Percentiles rank a stretch among this genome's conserved stretches.
phyloP scores from a whole-genome alignment of 2,113 vertebrate genomes.

The Rhipidura dahli region DNA sequence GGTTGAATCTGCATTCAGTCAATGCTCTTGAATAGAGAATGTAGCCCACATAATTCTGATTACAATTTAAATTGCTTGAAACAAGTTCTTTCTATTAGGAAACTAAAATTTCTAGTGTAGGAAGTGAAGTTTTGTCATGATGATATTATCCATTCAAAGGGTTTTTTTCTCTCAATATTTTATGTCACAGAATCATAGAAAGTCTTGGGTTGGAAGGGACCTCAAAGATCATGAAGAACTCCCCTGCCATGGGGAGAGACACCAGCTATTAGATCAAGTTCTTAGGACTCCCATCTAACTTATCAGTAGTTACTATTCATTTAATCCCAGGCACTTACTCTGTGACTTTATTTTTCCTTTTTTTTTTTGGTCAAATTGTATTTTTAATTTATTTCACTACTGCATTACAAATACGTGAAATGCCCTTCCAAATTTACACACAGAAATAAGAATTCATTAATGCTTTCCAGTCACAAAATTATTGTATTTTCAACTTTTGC shows the following conservation, averaged over 20 bases:
- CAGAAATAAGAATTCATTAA: not conserved
- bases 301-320: not conserved
- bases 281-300: not conserved
- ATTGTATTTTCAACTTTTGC: not conserved
- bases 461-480: not conserved
- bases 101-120: not conserved
- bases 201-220: not conserved
- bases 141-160: not conserved
- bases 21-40: not conserved
- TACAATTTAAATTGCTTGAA: not conserved
- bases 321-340: not conserved
- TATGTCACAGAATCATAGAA: not conserved
- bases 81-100: not conserved
- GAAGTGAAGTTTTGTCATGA: not conserved
- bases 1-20: not conserved
- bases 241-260: not conserved
- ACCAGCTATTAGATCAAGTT: not conserved
- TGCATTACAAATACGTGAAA: not conserved
- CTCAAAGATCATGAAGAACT: not conserved
- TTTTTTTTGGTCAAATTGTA: not conserved
- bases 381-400: not conserved
- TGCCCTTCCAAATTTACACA: not conserved
- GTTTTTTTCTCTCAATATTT: not conserved
- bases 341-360: not conserved
- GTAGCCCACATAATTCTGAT: not conserved